Conservation (phyloP, 2,888 invertebrate genomes). For the Sarcophaga variegata region DNA sequence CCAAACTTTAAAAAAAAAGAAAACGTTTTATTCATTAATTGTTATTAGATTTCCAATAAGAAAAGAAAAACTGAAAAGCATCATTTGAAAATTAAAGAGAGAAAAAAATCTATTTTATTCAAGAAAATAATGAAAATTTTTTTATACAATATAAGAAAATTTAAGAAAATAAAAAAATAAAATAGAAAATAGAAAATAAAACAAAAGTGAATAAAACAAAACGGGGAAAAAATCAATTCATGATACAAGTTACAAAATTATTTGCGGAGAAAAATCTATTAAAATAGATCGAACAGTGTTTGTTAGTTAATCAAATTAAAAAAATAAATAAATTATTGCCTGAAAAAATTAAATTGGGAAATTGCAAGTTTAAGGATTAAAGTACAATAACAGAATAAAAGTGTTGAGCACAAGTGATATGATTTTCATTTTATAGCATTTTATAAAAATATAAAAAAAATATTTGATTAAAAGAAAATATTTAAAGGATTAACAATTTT, state of each 20-base stretch:
- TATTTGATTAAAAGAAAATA: neutral
- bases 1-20: neutral
- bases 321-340: neutral
- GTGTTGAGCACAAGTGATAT: slow-evolving; percentile 18
- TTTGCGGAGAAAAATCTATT: too few species aligned
- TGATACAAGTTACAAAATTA: too few species aligned
- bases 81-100: neutral
- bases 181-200: slow-evolving; percentile 25
- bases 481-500: slow-evolving; percentile 29
- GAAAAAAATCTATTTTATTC: neutral
- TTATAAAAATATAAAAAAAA: slow-evolving; percentile 21
- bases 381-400: slow-evolving; percentile 5
- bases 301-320: slow-evolving; percentile 1
- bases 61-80: neutral
- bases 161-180: neutral
- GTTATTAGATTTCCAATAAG: slow-evolving; percentile 14
- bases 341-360: too few species aligned
- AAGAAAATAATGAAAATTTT: slow-evolving; percentile 23
- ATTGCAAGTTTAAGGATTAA: neutral
- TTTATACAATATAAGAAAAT: neutral
- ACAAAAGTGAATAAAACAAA: slow-evolving; percentile 50
- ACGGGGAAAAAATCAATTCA: too few species aligned
- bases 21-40: neutral
- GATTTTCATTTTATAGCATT: slow-evolving; percentile 34
- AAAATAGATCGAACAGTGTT: neutral